Percentiles rank a stretch among this genome's conserved stretches.
phyloP scores from a whole-genome alignment of 53 echinoderm and acorn worm genomes.

The Holothuria leucospilota region DNA sequence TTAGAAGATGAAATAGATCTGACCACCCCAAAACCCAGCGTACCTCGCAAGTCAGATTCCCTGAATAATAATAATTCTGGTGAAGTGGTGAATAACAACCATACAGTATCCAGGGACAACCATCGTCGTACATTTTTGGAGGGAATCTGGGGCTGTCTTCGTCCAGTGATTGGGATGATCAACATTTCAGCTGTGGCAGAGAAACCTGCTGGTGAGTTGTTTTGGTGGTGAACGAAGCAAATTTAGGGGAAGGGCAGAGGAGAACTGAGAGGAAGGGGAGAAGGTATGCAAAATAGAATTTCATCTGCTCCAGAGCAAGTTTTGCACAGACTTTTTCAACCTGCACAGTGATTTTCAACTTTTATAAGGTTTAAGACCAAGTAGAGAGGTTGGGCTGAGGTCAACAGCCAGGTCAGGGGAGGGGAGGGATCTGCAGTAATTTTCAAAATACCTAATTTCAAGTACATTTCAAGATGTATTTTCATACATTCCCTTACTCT shows the following conservation, averaged over 20 bases:
- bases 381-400: no score
- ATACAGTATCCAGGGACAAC: conserved; percentile 73
- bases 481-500: no score
- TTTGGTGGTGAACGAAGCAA: no score
- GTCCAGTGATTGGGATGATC: conserved; percentile 96
- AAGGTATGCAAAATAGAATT: no score
- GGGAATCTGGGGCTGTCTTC: conserved; percentile 92
- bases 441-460: no score
- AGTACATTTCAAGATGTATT: no score
- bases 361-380: no score
- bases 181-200: conserved; percentile 82
- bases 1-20: conserved; percentile 95
- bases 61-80: conserved; percentile 83
- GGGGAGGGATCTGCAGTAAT: no score
- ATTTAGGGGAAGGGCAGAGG: conserved; percentile 25
- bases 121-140: conserved; percentile 89
- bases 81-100: conserved; percentile 9
- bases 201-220: conserved; percentile 66
- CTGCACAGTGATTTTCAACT: no score
- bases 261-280: not conserved
- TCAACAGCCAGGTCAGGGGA: no score
- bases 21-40: conserved; percentile 83
- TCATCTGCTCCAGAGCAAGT: no score
- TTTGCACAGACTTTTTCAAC: no score
- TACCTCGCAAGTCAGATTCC: conserved; percentile 72